Percentiles rank a stretch among this genome's conserved stretches.
Conservation (phyloP, 2,797 vertebrate species). For the Lemur catta region DNA sequence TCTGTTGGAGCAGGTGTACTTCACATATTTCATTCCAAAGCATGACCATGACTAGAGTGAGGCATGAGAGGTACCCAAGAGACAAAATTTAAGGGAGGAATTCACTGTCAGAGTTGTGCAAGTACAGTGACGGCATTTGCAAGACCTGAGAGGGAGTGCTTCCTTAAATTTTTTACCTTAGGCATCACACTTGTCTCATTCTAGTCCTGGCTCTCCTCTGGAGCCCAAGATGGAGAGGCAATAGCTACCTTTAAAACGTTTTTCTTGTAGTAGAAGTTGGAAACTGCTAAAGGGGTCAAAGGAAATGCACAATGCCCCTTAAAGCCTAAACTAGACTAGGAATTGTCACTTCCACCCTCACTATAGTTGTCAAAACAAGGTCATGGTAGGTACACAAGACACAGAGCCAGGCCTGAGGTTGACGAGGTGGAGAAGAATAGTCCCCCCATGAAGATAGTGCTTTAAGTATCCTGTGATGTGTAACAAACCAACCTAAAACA, state of each 20-base stretch:
- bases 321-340: not conserved
- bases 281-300: not conserved
- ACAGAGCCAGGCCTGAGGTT: not conserved
- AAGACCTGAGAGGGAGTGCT: not conserved
- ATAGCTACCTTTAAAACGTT: not conserved
- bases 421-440: not conserved
- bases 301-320: not conserved
- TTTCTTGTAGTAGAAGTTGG: not conserved
- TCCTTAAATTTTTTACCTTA: not conserved
- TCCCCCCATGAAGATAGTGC: not conserved
- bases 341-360: not conserved
- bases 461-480: not conserved
- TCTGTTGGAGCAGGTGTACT: not conserved
- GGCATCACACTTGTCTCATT: not conserved
- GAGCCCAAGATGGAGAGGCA: not conserved
- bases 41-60: not conserved
- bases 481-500: not conserved
- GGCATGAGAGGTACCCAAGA: not conserved
- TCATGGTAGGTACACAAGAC: not conserved
- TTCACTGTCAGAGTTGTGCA: not conserved
- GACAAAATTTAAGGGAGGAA: not conserved
- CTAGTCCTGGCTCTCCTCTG: not conserved
- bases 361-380: not conserved
- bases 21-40: not conserved
- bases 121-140: not conserved